Percentiles rank a stretch among this genome's conserved stretches.
Conservation (phyloP, 1,140 invertebrate genomes). For the Hestina assimilis region DNA sequence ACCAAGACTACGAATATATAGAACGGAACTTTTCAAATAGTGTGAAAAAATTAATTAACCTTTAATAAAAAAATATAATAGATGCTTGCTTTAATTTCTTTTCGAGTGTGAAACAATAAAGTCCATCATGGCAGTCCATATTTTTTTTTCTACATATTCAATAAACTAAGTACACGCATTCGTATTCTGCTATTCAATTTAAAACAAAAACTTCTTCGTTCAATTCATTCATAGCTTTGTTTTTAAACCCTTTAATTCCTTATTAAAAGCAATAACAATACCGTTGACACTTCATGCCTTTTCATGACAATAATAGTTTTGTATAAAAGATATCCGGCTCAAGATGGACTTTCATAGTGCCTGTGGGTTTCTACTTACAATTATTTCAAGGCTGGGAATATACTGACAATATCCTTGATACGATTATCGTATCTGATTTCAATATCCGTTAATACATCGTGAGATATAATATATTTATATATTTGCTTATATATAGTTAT, state of each 20-base stretch:
- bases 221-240: not conserved
- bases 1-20: no score
- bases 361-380: not conserved
- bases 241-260: not conserved
- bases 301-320: constrained; percentile 7
- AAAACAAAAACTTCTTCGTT: not conserved
- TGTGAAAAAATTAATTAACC: no score
- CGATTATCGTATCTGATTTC: not conserved
- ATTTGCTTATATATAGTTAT: no score
- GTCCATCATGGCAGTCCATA: not conserved
- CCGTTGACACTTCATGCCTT: constrained; percentile 5
- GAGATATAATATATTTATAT: no score
- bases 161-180: not conserved
- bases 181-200: not conserved
- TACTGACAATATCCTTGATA: not conserved
- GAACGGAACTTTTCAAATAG: no score
- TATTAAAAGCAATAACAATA: constrained; percentile 1
- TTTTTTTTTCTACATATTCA: not conserved
- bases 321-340: constrained; percentile 21
- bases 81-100: not conserved
- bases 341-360: not conserved
- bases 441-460: not conserved
- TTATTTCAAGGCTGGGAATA: not conserved
- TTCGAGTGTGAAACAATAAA: no score
- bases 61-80: no score